Evolutionary conservation across 2,888 invertebrate species (phyloP), one percentile per base, ranked within the genome.

Genomic region (Blomia tropicalis): DNA sequence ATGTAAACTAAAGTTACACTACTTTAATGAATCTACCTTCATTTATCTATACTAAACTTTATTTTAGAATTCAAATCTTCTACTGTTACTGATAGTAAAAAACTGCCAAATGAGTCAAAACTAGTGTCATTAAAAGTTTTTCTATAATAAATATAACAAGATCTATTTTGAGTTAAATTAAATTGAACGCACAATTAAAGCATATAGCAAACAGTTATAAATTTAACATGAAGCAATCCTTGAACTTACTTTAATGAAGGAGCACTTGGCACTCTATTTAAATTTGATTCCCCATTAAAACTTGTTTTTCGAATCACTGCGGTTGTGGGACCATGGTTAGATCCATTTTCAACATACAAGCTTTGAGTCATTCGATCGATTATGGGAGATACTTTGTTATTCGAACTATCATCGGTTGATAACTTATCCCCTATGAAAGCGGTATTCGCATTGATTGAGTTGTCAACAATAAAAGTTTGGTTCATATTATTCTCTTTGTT

Each of bases 201-300:
- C n/a, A n/a, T n/a, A n/a, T n/a, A n/a, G n/a, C n/a, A n/a, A n/a
- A n/a, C n/a, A n/a, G n/a, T n/a, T n/a, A n/a, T n/a, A n/a, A n/a
- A n/a, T n/a, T n/a, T n/a, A n/a, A n/a, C n/a, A n/a, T n/a, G n/a
- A n/a, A n/a, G n/a, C n/a, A n/a, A n/a, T n/a, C n/a, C n/a, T n/a
- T n/a, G 29, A 30, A 66, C 69, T 76, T 75, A 85, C 85, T 83
- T 82, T 66, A 85, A 78, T 68, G 83, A 83, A 4, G 85, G 84
- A 47, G 84, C 83, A 73, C 83, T 84, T 66, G 85, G 84, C 62
- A 85, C 79, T 75, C 78, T 79, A 31, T 70, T 68, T n/a, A 70
- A 67, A 11, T 63, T 64, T 11, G 59, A 14, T 7, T 58, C 43
- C 4, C 27, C 29, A 11, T 19, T 62, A 14, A 56, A n/a, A 29